Conservation (phyloP, 2,888 invertebrate genomes). For the Girardia tigrina region DNA sequence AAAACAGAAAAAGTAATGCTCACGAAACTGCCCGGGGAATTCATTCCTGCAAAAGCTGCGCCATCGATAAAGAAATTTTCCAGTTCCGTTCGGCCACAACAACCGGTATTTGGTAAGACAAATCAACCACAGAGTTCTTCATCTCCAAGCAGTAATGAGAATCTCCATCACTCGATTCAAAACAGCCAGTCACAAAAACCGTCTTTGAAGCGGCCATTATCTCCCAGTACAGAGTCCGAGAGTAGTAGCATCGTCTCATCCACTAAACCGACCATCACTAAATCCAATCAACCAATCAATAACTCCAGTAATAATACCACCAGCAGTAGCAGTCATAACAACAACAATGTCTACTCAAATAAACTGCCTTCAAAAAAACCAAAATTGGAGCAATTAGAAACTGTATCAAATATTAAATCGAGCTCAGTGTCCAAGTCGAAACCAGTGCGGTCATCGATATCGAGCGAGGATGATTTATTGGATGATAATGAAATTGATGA, state of each 20-base stretch:
- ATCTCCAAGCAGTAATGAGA: constrained; percentile 6
- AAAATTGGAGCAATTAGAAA: no score
- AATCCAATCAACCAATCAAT: no score
- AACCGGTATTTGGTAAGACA: neutral
- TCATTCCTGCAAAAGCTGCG: neutral
- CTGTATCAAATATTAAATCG: no score
- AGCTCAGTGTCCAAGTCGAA: no score
- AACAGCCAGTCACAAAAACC: no score
- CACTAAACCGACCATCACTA: neutral
- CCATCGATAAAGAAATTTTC: neutral
- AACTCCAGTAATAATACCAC: no score
- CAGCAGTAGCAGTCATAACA: no score
- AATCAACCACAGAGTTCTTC: constrained; percentile 8
- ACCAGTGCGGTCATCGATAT: neutral
- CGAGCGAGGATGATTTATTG: neutral
- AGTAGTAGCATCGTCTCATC: neutral
- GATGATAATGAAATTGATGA: neutral
- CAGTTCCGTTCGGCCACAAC: neutral
- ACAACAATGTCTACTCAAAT: neutral
- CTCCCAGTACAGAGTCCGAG: neutral
- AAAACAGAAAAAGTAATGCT: neutral
- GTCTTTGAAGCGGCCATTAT: neutral
- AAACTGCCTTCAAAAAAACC: neutral
- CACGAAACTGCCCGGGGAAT: neutral
- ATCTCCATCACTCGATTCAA: no score